phyloP scores from a whole-genome alignment of 2,797 vertebrate species.

The Cossypha caffra region DNA sequence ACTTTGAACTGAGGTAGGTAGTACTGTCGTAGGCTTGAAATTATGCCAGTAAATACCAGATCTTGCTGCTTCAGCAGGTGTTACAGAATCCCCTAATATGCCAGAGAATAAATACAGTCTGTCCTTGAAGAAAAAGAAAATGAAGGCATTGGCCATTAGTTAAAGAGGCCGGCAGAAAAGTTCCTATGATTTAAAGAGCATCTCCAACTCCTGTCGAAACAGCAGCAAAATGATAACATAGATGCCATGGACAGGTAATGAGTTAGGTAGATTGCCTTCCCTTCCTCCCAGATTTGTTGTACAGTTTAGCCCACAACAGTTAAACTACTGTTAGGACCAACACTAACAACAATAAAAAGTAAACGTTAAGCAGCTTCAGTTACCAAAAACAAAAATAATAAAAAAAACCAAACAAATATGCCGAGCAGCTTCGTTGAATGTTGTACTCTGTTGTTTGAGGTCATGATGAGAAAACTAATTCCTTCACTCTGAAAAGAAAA shows the following conservation, averaged over 20 bases:
- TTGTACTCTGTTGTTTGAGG: slow-evolving; percentile 53
- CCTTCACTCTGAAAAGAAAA: slow-evolving; percentile 79
- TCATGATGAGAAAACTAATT: slow-evolving; percentile 45
- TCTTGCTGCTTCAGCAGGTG: slow-evolving; percentile 63
- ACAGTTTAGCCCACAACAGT: slow-evolving; percentile 45
- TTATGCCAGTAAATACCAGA: slow-evolving; percentile 74
- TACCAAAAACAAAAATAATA: background rate
- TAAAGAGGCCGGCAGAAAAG: slow-evolving; percentile 32
- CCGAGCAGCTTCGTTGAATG: slow-evolving; percentile 60
- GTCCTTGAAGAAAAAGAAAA: slow-evolving; percentile 58
- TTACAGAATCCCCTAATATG: slow-evolving; percentile 63
- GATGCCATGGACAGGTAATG: slow-evolving; percentile 40
- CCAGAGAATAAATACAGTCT: slow-evolving; percentile 64
- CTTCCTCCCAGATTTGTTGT: slow-evolving; percentile 45
- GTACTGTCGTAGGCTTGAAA: slow-evolving; percentile 76
- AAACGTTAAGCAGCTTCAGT: slow-evolving; percentile 75
- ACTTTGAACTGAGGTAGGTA: slow-evolving; percentile 84
- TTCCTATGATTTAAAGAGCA: slow-evolving; percentile 26
- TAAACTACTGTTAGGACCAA: slow-evolving; percentile 34
- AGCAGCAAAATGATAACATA: slow-evolving; percentile 49
- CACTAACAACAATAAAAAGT: slow-evolving; percentile 50
- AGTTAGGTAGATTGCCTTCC: slow-evolving; percentile 51
- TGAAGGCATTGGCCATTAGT: slow-evolving; percentile 55
- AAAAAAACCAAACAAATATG: background rate
- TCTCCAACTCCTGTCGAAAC: slow-evolving; percentile 47